Base-by-base conservation (phyloP, 2,888 invertebrate species). In the Tetragonula carbonaria region DNA sequence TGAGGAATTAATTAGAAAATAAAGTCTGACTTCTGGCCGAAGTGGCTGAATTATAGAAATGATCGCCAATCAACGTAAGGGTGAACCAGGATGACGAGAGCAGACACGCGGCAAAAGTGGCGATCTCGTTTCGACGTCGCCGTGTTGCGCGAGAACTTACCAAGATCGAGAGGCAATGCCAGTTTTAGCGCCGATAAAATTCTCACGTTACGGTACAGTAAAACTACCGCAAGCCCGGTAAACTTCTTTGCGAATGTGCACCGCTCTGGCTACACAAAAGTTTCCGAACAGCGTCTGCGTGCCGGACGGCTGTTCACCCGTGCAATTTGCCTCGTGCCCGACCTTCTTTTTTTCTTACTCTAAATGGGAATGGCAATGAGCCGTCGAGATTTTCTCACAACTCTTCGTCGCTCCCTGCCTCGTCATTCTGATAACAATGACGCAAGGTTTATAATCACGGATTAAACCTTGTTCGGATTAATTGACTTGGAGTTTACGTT, bases 121-220 rank as follows among this genome's bases (percentile, higher is more conserved):
- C 74, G 72, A 72, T 66, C 82, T 74, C 59, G 51, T 76, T 79
- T 72, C 45, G 73, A 53, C 51, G 8, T 8, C 8, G 63, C 38
- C 14, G 63, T 74, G 33, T 28, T 50, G 50, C 73, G 67, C 67
- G 65, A 67, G 71, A 68, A n/a, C 57, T 76, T 70, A 38, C 68
- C 59, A 62, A 63, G 79, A 76, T 78, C 65, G 70, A 28, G 70
- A 28, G 73, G 83, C 67, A 86, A 33, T 71, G 80, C 67, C 86
- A 75, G 89, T 88, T 45, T 45, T 86, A 87, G 80, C 90, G 90
- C 87, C 92, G 88, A 92, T 92, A 92, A 92, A 92, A 92, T 93
- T 93, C 92, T 90, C 91, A 90, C 93, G 91, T 93, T 93, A 93
- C 93, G 93, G 93, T 93, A 93, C 92, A 90, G 91, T 90, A 90